Evolutionary conservation across 1,140 invertebrate species (phyloP), one percentile per base, ranked within the genome.

Genomic region (Drosophila pectinifera): DNA sequence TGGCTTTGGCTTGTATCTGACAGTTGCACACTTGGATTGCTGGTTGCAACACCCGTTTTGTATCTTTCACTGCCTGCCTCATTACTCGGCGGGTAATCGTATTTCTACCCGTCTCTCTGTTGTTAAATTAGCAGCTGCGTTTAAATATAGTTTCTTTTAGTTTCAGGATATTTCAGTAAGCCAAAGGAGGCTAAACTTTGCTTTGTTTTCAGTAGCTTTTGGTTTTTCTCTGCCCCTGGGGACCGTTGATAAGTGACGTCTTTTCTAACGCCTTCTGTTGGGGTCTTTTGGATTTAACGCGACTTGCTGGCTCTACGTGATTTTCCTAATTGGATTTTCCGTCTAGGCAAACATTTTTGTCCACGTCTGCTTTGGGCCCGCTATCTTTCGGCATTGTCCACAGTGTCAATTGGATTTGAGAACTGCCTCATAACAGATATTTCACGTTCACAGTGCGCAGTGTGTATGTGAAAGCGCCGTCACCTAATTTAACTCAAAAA

Each of bases 41-140:
- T 43, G 63, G 75, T 84, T 84, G 81, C 81, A 81, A 85, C 81
- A 85, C 75, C 75, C 70, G 56, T 85, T 85, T 84, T 86, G 81
- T 81, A 80, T 83, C 61, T 80, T 76, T 69, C 57, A 67, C 26
- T 28, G 59, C 53, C 39, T 39, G 61, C 38, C 36, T 61, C 62
- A 62, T 49, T 76, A 49, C 64, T 62, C 51, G 77, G 82, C 46
- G 73, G 78, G 80, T 85, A 86, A 86, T 85, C 81, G 86, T 84
- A 86, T 83, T 83, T 84, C 42, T 53, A 11, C 36, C 26, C 49
- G 51, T 31, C 42, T 55, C 53, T 77, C 67, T 42, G 45, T 41
- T 49, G 43, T 48, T 69, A 73, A 86, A 85, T 85, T 86, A 86
- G 56, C 81, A 85, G 82, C 82, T 85, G 81, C 58, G 49, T 45